Evolutionary conservation across 2,888 invertebrate genomes (phyloP).

Genomic region (Habroteleia sp.): DNA sequence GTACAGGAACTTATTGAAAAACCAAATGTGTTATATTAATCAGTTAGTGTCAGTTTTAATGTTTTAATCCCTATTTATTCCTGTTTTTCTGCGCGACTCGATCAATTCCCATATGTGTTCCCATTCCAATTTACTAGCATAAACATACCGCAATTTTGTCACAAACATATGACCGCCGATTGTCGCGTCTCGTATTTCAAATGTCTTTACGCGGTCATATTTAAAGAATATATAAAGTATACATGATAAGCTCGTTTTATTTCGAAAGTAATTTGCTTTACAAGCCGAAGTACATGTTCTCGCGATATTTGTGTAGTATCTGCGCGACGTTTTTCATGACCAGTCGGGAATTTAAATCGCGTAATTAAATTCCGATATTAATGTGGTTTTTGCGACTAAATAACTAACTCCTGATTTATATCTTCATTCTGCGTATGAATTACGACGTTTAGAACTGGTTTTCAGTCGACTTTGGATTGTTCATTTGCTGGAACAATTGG

Average conservation of each 20-base stretch:
- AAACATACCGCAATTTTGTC: slow-evolving; percentile 13
- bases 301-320: slow-evolving; percentile 20
- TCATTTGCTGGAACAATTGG: slow-evolving; percentile 31
- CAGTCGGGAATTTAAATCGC: slow-evolving; percentile 4
- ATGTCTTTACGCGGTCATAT: slow-evolving; percentile 14
- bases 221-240: neutral
- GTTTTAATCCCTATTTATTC: no score
- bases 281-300: slow-evolving; percentile 16
- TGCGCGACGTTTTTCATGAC: slow-evolving; percentile 33
- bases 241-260: slow-evolving; percentile 39
- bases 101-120: no score
- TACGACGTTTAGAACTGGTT: slow-evolving; percentile 37
- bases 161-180: slow-evolving; percentile 17
- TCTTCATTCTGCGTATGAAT: slow-evolving; percentile 41
- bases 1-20: no score
- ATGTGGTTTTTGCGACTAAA: slow-evolving; percentile 56
- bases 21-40: no score
- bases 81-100: neutral
- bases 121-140: no score
- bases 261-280: slow-evolving; percentile 49
- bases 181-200: slow-evolving; percentile 21
- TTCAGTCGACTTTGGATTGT: slow-evolving; percentile 12
- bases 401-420: slow-evolving; percentile 54
- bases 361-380: slow-evolving; percentile 54
- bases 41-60: no score